Conservation (phyloP, 2,113 vertebrate genomes). For the Lasiurus cinereus region DNA sequence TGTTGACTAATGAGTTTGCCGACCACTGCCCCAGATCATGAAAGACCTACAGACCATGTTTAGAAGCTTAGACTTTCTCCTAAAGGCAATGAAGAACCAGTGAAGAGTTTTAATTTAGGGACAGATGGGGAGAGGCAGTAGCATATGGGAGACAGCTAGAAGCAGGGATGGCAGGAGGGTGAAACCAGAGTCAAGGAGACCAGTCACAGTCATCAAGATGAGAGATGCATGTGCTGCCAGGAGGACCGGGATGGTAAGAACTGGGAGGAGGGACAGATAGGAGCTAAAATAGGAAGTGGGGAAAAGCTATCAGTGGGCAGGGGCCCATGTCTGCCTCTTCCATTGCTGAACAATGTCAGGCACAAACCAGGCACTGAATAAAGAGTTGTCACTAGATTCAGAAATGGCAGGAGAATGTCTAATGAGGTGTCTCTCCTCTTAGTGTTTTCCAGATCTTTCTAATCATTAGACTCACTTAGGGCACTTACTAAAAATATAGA, state of each 20-base stretch:
- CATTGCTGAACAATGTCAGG: neutral
- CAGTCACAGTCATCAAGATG: neutral
- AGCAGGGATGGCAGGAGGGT: too few species aligned
- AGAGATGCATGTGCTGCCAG: neutral
- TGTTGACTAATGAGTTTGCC: too few species aligned
- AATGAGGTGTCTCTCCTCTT: neutral
- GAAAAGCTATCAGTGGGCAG: rapidly evolving
- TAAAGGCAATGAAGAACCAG: neutral
- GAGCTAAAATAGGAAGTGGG: too few species aligned
- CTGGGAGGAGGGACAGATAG: neutral
- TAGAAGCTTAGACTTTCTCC: neutral
- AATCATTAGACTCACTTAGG: neutral
- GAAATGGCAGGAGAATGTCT: neutral
- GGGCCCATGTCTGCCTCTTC: neutral
- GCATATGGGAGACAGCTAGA: neutral
- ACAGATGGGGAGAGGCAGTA: neutral
- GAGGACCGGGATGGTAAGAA: neutral
- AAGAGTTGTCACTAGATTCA: neutral
- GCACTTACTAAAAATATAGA: neutral
- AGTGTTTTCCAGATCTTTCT: neutral
- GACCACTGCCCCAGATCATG: too few species aligned
- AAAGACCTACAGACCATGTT: neutral
- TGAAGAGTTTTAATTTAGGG: neutral
- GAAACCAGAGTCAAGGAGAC: neutral
- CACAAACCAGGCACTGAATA: neutral